These are phyloP conservation scores for Scotopteryx bipunctaria DNA, from an alignment of 2,888 invertebrate genomes.

Conservation along the genomic window DNA sequence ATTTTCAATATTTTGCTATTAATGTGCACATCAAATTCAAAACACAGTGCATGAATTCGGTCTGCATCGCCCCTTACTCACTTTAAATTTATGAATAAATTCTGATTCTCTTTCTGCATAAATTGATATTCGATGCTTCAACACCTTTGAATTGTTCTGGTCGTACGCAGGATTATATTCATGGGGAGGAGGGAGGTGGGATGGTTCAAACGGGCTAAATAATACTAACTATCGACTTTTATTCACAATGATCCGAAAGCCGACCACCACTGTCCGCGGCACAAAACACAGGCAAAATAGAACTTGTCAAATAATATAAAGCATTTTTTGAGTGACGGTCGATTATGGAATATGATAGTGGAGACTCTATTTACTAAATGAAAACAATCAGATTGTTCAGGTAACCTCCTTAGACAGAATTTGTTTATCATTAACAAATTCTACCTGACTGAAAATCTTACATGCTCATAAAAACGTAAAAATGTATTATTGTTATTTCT, in stretches of 20 bases:
- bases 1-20: no score
- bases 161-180: constrained; percentile 10
- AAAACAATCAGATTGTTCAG: background rate
- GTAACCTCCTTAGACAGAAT: background rate
- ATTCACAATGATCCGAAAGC: background rate
- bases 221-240: background rate
- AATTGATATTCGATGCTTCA: constrained; percentile 12
- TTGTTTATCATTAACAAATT: background rate
- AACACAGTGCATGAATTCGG: background rate
- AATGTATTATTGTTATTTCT: no score
- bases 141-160: constrained; percentile 1
- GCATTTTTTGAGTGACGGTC: no score
- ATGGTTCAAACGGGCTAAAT: background rate
- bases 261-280: no score
- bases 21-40: background rate
- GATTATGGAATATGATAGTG: no score
- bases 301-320: no score
- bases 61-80: constrained; percentile 5
- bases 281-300: no score
- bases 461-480: no score
- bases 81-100: constrained; percentile 2
- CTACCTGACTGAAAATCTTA: background rate
- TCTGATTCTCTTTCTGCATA: constrained; percentile 15
- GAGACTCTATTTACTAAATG: background rate
- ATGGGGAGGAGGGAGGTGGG: constrained; percentile 12